These are phyloP conservation scores for Micoletzkya japonica DNA, from an alignment of 2,888 invertebrate genomes.

Conservation along the genomic window DNA sequence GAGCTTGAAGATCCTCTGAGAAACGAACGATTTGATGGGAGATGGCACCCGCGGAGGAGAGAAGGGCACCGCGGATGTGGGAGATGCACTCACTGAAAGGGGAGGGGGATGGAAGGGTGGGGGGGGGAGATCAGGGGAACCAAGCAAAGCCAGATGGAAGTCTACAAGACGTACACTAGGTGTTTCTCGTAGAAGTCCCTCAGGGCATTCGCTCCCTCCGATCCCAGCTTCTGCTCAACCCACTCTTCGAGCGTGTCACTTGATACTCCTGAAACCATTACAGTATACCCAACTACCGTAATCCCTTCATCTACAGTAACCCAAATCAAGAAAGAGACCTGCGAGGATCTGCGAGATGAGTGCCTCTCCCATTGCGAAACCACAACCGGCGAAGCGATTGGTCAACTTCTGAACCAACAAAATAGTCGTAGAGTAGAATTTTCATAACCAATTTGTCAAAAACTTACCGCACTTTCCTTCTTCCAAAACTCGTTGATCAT, in stretches of 20 bases:
- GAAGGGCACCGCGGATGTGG: not conserved
- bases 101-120: not conserved
- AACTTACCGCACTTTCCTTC: slow-evolving; percentile 22
- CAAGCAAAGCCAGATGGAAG: no score
- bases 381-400: slow-evolving; percentile 26
- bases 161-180: slow-evolving; percentile 13
- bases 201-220: slow-evolving; percentile 12
- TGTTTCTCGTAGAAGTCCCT: slow-evolving; percentile 18
- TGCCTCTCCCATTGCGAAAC: slow-evolving; percentile 27
- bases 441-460: not conserved
- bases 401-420: slow-evolving; percentile 16
- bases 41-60: not conserved
- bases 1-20: not conserved
- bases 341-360: slow-evolving; percentile 20
- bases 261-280: slow-evolving; percentile 6
- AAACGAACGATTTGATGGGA: slow-evolving; percentile 10
- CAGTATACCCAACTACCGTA: no score
- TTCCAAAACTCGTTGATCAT: slow-evolving; percentile 8
- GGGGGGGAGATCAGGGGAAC: no score
- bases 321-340: not conserved
- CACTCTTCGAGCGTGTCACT: slow-evolving; percentile 12
- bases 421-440: not conserved
- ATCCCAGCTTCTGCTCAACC: slow-evolving; percentile 18
- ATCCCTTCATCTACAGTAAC: no score
- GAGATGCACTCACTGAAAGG: slow-evolving; percentile 13